Base-by-base conservation (phyloP, 2,888 invertebrate genomes). In the Endotricha flammealis region DNA sequence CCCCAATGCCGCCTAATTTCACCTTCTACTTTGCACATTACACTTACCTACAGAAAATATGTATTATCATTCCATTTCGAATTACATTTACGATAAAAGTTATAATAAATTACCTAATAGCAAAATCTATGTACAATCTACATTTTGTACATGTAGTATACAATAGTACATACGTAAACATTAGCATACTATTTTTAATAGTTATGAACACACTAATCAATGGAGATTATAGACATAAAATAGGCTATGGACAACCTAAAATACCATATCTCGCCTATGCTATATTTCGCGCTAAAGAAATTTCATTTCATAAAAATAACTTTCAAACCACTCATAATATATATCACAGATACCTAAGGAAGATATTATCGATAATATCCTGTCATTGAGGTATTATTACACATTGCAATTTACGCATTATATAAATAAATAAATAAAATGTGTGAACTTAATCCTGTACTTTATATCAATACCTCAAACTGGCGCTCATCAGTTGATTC, bases 271-370 rank as follows among this genome's bases (percentile, higher is more conserved):
- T 33, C 12, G 12, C 16, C 27, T 17, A 33, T 16, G 39, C 31
- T 39, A 25, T 36, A 20, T 12, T 30, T 41, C 28, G 16, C 29
- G 20, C 30, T 36, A 39, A 36, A 28, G 16, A 39, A 36, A 38
- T 30, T 34, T 59, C 50, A 57, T 38, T 46, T 44, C 59, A 63
- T 64, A 58, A 64, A 60, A 53, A 62, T 61, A 53, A 59, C 50
- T 53, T 59, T 57, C 33, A 29, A 42, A 42, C 47, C 55, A 72
- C 59, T 65, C 64, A 67, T 57, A 60, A 63, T 64, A 60, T 68
- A 79, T 83, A 85, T 85, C 85, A 85, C 85, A 85, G 85, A 77
- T 79, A 75, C 74, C 82, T 72, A 80, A 67, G 77, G 79, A 80
- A 82, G 76, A 77, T 76, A 69, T 73, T 65, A 68, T 56, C 61